Conservation (phyloP, 2,113 vertebrate genomes). For the Microtus ochrogaster region DNA sequence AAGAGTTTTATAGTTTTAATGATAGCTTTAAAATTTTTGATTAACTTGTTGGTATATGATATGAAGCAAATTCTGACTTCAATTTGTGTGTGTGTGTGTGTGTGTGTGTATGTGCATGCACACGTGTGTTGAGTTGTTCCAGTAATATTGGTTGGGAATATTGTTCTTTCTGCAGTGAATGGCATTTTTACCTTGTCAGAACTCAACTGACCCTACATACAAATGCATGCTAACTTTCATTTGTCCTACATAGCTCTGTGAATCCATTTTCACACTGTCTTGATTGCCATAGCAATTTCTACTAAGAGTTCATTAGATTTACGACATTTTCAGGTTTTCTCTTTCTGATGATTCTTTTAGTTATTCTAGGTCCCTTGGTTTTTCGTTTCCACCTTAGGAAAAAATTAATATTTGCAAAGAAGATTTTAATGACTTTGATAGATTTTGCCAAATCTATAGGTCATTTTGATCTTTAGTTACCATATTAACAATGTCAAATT, state of each 20-base stretch:
- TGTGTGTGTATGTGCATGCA: not conserved
- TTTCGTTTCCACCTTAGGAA: not conserved
- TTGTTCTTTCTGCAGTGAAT: not conserved
- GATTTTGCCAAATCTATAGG: not conserved
- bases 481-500: not conserved
- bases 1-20: not conserved
- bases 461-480: not conserved
- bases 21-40: not conserved
- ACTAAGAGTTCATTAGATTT: not conserved
- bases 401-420: not conserved
- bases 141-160: not conserved
- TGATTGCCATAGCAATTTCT: not conserved
- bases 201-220: not conserved
- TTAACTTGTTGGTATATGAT: not conserved
- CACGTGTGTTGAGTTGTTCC: not conserved
- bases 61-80: not conserved
- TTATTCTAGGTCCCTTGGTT: not conserved
- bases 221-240: not conserved
- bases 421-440: not conserved
- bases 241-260: not conserved
- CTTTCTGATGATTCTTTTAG: not conserved
- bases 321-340: not conserved
- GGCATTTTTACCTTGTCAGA: not conserved
- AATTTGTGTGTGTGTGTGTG: not conserved
- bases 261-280: not conserved